Evolutionary conservation across 1,140 invertebrate species (phyloP).

Genomic region (Zaprionus tsacasi): DNA sequence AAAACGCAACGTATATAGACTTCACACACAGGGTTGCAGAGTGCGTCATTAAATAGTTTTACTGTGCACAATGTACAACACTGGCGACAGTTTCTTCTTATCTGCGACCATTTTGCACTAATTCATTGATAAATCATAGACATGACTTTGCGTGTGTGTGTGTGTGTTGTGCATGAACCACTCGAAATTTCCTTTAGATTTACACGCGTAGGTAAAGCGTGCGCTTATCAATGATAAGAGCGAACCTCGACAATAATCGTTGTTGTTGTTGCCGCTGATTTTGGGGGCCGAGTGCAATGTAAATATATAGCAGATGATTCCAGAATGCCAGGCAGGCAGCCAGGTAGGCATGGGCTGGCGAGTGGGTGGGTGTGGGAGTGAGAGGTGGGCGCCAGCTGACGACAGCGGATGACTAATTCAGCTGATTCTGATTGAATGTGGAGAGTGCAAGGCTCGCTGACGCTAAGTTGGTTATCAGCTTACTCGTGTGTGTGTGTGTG

Average conservation of each 20-base stretch:
- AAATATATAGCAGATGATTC: slow-evolving; percentile 10
- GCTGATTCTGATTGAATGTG: slow-evolving; percentile 31
- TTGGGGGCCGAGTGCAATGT: slow-evolving; percentile 26
- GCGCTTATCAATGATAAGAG: slow-evolving; percentile 39
- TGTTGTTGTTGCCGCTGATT: not conserved
- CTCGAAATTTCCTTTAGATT: slow-evolving; percentile 42
- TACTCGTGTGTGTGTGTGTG: too few relatives aligned
- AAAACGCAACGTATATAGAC: slow-evolving; percentile 11
- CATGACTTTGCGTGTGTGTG: not conserved
- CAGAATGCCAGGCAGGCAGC: not conserved
- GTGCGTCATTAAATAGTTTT: not conserved
- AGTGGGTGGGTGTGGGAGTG: not conserved
- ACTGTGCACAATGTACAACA: not conserved
- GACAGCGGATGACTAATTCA: slow-evolving; percentile 62
- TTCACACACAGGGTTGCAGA: not conserved
- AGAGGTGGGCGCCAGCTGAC: slow-evolving; percentile 23
- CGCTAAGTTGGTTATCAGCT: slow-evolving; percentile 59
- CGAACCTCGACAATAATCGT: slow-evolving; percentile 12
- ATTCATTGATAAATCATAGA: slow-evolving; percentile 69
- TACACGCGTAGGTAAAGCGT: slow-evolving; percentile 19
- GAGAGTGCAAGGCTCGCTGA: slow-evolving; percentile 27
- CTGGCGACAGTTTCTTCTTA: slow-evolving; percentile 29
- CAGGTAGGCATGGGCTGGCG: too few relatives aligned
- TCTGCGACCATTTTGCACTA: slow-evolving; percentile 56
- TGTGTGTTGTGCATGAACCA: slow-evolving; percentile 16